Evolutionary conservation across 2,888 invertebrate species (phyloP).

Genomic region (Caenorhabditis macrosperma): DNA sequence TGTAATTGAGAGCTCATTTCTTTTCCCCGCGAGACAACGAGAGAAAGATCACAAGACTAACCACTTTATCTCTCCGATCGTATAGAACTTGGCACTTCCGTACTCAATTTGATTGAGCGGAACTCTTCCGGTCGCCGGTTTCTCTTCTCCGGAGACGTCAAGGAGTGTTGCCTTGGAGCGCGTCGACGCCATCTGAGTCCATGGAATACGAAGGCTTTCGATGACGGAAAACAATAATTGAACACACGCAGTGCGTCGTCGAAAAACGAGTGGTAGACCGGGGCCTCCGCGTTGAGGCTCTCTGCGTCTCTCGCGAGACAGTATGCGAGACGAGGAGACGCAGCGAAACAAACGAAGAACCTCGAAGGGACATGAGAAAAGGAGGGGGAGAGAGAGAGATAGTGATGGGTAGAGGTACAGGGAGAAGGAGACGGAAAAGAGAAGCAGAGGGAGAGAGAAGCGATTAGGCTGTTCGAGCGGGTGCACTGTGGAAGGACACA

Average conservation of each 20-base stretch:
- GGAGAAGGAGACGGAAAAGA: neutral
- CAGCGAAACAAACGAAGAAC: neutral
- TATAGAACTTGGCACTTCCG: neutral
- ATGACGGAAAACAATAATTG: neutral
- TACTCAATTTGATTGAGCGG: neutral
- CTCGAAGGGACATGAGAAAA: neutral
- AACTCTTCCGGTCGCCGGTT: neutral
- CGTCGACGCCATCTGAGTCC: neutral
- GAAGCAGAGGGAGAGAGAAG: neutral
- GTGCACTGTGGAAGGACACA: neutral
- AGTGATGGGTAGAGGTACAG: neutral
- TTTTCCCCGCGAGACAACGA: neutral
- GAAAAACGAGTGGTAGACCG: slow-evolving; percentile 7
- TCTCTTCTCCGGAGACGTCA: neutral
- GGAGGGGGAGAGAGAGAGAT: neutral
- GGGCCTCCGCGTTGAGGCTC: slow-evolving; percentile 6
- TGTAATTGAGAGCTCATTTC: neutral
- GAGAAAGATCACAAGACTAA: neutral
- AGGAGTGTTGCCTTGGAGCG: neutral
- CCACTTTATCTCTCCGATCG: slow-evolving; percentile 1
- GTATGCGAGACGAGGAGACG: slow-evolving; percentile 4
- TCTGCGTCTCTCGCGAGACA: slow-evolving; percentile 21
- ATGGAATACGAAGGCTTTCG: neutral
- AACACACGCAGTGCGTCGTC: neutral
- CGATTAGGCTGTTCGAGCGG: neutral